Base-by-base conservation (phyloP, 2,888 invertebrate species). In the Strigamia crassipes region DNA sequence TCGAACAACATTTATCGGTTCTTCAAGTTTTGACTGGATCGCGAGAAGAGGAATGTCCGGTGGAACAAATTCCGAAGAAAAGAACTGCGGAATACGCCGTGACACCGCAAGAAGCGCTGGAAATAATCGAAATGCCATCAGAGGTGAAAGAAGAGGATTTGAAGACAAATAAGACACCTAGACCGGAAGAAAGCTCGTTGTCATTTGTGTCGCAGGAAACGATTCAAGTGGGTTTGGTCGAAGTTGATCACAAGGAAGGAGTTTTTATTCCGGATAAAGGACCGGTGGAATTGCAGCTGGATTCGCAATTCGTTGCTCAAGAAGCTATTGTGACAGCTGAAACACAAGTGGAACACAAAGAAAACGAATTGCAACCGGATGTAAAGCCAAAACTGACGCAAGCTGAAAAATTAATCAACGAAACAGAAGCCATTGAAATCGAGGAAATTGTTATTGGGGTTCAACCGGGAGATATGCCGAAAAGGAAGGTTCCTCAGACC, bases 201-300 rank as follows among this genome's bases (percentile, higher is more conserved):
- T 82, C 81, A 18, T 82, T 79, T 42, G 82, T 83, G 34, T 83
- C 83, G 46, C 82, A 82, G 31, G 82, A 84, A 66, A 82, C 84
- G 13, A n/a, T 85, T 8, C 80, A 56, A 42, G 81, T 84, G 3
- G 82, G 80, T 66, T 84, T 84, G 82, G 82, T 81, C 2, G 82
- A 83, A 56, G 12, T 81, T 13, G 83, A 80, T 66, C 46, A 83
- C 51, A 83, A 82, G 80, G 85, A 85, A 84, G 84, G 82, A 12
- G 81, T 80, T 18, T 81, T 84, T 13, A 78, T 80, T 18, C 51
- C 66, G 9, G 82, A 79, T 27, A 82, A 82, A 82, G 42, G 51
- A 23, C 82, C 83, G 2, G 66, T 78, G 31, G 81, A 73, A 23
- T 15, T 73, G 41, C 46, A 80, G 6, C 42, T 73, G 6, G n/a